Base-by-base conservation (phyloP, 2,888 invertebrate species). In the Loripinus fragilis region DNA sequence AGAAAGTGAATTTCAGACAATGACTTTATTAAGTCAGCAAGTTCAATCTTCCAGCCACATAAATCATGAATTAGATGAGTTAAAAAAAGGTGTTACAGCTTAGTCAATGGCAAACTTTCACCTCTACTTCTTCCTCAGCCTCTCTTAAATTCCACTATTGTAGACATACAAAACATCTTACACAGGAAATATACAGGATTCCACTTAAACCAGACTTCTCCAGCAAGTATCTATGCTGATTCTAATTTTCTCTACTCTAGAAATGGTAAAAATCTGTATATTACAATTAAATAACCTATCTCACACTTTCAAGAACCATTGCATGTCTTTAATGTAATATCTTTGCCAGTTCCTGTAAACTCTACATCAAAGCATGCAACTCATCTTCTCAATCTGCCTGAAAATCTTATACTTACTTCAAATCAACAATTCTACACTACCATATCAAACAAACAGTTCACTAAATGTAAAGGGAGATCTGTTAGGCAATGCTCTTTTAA, bases 231-330 rank as follows among this genome's bases (percentile, higher is more conserved):
- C n/a, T n/a, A n/a, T n/a, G n/a, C n/a, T n/a, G n/a, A n/a, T n/a
- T n/a, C n/a, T n/a, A n/a, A n/a, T n/a, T n/a, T n/a, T n/a, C n/a
- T 79, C 0, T 79, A 67, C 17, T 55, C 45, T 35, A 67, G 68
- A 60, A 52, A 67, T 30, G 48, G 52, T 20, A 23, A 41, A 17
- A 55, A n/a, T 2, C 38, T 75, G n/a, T 79, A 75, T 30, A n/a
- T 79, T 8, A 75, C 78, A 48, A 10, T 79, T 17, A 67, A 75
- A 69, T 55, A 75, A 45, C 78, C 74, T 23, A 71, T 80, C 60
- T 74, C 82, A 15, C 48, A 70, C 38, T 42, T 64, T 35, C 55
- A 71, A 42, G 66, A 74, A n/a, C 64, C 75, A 5, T 30, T 83
- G 23, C 15, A 71, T 23, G 28, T 82, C n/a, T 82, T 38, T 48